These are phyloP conservation scores for Acromyrmex heyeri DNA, from an alignment of 1,140 invertebrate genomes.

Conservation along the genomic window DNA sequence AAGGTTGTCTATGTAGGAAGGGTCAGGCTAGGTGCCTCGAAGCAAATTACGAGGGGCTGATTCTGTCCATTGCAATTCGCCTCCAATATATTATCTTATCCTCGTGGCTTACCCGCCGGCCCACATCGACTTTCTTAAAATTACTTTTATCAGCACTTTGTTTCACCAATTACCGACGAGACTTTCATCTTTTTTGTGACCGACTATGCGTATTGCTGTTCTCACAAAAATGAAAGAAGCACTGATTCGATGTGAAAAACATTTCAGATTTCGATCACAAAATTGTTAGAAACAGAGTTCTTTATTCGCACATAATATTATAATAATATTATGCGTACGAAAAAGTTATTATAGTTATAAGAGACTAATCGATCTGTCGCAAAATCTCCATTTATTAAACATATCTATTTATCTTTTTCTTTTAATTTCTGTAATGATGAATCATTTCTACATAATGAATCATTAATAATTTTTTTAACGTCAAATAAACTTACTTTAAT, in stretches of 20 bases:
- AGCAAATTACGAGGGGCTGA: slow-evolving; percentile 75
- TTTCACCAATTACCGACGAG: slow-evolving; percentile 65
- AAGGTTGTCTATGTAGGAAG: slow-evolving; percentile 55
- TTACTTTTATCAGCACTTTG: slow-evolving; percentile 71
- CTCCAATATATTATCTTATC: slow-evolving; percentile 72
- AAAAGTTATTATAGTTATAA: not conserved
- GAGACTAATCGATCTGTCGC: not conserved
- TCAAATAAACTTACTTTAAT: not conserved
- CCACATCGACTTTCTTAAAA: slow-evolving; percentile 42
- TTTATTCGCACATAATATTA: not conserved
- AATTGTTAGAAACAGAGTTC: not conserved
- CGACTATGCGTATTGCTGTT: slow-evolving; percentile 10
- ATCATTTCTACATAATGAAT: not conserved
- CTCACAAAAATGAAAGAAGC: not conserved
- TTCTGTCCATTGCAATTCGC: slow-evolving; percentile 76
- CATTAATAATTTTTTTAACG: not conserved
- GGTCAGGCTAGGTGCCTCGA: slow-evolving; percentile 60
- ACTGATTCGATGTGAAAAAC: slow-evolving; percentile 23
- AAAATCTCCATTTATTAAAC: not conserved
- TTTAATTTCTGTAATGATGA: not conserved
- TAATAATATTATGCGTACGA: not conserved
- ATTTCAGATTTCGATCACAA: not conserved
- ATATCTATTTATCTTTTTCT: not conserved
- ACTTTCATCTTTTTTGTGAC: slow-evolving; percentile 49
- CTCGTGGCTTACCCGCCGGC: slow-evolving; percentile 29